Percentiles rank a stretch among this genome's conserved stretches.
Evolutionary conservation across 2,888 invertebrate species (phyloP).

Genomic region (Desoria tigrina): DNA sequence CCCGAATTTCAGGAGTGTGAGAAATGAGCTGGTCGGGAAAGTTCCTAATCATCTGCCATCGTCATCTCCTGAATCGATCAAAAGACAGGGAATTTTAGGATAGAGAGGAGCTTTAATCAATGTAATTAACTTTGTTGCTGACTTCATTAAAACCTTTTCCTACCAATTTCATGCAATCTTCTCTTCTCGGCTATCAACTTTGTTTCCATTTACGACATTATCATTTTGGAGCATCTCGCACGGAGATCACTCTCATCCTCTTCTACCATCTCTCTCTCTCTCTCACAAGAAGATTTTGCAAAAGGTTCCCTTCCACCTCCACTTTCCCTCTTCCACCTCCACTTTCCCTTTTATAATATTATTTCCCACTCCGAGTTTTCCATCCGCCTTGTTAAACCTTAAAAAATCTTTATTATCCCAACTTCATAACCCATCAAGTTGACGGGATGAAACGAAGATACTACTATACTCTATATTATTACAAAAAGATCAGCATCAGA

Average conservation of each 20-base stretch:
- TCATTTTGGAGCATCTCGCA: too few relatives aligned
- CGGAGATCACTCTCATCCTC: background rate
- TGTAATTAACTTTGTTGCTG: slow-evolving; percentile 5
- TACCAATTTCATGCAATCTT: background rate
- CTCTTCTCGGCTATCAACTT: background rate
- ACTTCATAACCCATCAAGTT: background rate
- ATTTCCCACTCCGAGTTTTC: background rate
- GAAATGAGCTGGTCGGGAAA: slow-evolving; percentile 4
- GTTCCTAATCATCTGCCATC: slow-evolving; percentile 6
- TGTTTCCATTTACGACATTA: too few relatives aligned
- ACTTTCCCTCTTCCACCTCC: background rate
- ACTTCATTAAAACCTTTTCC: slow-evolving; percentile 17
- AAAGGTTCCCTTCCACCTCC: background rate
- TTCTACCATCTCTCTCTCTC: background rate
- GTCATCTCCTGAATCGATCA: background rate
- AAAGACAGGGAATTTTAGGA: background rate
- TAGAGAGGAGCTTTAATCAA: background rate
- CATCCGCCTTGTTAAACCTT: too few relatives aligned
- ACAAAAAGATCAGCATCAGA: background rate
- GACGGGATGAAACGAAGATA: background rate
- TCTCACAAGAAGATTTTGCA: background rate
- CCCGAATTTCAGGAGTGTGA: slow-evolving; percentile 17
- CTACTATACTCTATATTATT: slow-evolving; percentile 1
- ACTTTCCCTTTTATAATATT: background rate
- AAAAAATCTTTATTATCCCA: slow-evolving; percentile 2